Percentiles rank a stretch among this genome's conserved stretches.
phyloP scores from a whole-genome alignment of 2,888 invertebrate genomes.

The Callyntrura guangdongensis region DNA sequence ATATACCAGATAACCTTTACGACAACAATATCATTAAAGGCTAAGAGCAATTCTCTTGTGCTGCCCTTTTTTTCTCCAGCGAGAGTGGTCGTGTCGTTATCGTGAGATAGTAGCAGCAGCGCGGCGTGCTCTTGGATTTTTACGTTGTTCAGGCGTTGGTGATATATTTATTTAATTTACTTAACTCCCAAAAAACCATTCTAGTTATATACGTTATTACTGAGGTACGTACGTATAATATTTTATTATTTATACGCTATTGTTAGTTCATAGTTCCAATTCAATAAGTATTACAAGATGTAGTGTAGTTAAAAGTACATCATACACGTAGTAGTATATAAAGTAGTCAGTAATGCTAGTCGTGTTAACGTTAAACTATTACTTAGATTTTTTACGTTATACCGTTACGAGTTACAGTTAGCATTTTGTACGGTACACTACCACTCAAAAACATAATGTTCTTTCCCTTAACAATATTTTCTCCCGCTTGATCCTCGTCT shows the following conservation, averaged over 20 bases:
- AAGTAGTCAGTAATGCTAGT: conserved; percentile 9
- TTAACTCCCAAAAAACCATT: background rate
- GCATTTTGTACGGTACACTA: conserved; percentile 22
- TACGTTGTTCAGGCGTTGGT: conserved; percentile 27
- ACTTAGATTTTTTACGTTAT: conserved; percentile 35
- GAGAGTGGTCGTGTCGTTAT: background rate
- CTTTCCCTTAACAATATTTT: background rate
- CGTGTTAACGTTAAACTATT: conserved; percentile 13
- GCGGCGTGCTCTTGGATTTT: conserved; percentile 16
- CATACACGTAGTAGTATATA: background rate
- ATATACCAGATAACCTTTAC: background rate
- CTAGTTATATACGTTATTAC: background rate
- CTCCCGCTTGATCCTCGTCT: background rate
- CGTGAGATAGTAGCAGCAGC: background rate
- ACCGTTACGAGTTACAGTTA: conserved; percentile 50
- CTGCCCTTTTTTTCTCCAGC: conserved; percentile 4
- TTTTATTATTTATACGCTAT: conserved; percentile 5
- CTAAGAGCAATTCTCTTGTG: background rate
- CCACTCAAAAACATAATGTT: conserved; percentile 27
- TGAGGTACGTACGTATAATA: conserved; percentile 6
- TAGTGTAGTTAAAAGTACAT: background rate
- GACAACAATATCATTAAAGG: conserved; percentile 20
- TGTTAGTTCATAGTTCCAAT: conserved; percentile 35
- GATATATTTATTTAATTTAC: conserved; percentile 26
- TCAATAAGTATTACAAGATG: conserved; percentile 5